Evolutionary conservation across 2,797 vertebrate genomes (phyloP).

Genomic region (Rhinophrynus dorsalis): DNA sequence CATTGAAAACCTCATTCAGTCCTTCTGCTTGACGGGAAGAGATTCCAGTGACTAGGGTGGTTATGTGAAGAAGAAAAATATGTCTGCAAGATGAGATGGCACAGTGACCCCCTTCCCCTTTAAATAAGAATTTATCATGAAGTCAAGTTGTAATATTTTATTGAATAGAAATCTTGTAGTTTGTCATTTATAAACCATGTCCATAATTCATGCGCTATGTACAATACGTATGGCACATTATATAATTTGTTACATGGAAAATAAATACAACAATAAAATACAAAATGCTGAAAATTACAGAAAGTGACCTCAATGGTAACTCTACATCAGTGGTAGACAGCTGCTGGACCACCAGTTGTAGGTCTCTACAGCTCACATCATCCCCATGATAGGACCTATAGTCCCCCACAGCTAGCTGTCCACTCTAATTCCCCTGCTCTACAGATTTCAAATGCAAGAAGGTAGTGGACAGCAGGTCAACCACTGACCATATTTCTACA

Average conservation of each 20-base stretch:
- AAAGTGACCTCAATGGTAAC: conserved; percentile 72
- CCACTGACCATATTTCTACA: too few relatives aligned
- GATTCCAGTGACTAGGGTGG: not conserved
- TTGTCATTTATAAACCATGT: conserved; percentile 69
- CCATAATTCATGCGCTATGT: conserved; percentile 66
- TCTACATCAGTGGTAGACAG: too few relatives aligned
- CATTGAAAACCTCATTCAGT: conserved; percentile 74
- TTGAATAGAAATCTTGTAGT: conserved; percentile 80
- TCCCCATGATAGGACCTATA: too few relatives aligned
- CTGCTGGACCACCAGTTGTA: too few relatives aligned
- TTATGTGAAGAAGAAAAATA: too few relatives aligned
- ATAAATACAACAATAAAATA: conserved; percentile 91
- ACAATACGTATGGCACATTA: conserved; percentile 66
- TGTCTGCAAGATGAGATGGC: not conserved
- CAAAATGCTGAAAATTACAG: conserved; percentile 75
- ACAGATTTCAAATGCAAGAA: too few relatives aligned
- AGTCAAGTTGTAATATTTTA: conserved; percentile 70
- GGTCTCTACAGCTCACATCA: too few relatives aligned
- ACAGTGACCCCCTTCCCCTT: too few relatives aligned
- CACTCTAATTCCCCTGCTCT: too few relatives aligned
- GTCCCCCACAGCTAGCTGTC: too few relatives aligned
- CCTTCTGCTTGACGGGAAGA: conserved; percentile 44
- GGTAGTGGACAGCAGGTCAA: too few relatives aligned
- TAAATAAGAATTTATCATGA: too few relatives aligned
- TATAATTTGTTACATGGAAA: conserved; percentile 77